phyloP scores from a whole-genome alignment of 2,797 vertebrate genomes.

The Nannoperca obscura region DNA sequence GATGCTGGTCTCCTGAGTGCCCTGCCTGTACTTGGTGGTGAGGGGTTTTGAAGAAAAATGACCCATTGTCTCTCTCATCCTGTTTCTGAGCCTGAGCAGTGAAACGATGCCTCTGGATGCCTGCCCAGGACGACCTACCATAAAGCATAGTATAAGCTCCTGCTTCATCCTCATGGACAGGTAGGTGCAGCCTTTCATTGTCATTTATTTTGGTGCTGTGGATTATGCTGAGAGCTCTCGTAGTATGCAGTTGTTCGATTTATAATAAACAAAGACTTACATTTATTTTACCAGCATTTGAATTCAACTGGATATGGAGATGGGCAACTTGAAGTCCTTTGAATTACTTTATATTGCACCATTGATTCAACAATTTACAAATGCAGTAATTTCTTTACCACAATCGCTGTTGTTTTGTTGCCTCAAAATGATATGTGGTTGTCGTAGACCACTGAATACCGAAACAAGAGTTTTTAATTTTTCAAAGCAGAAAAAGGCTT shows the following conservation, averaged over 20 bases:
- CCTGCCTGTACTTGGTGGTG: conserved; percentile 88
- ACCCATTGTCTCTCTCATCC: conserved; percentile 82
- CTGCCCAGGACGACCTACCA: conserved; percentile 59
- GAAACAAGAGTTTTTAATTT: background rate
- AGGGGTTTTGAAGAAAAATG: conserved; percentile 83
- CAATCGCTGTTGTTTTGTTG: background rate
- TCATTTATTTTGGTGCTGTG: conserved; percentile 4
- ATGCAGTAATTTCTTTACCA: background rate
- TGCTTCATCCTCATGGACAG: conserved; percentile 68
- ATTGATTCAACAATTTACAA: background rate
- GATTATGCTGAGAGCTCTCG: background rate
- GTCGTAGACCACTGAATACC: background rate
- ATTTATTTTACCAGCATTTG: background rate
- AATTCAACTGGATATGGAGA: background rate
- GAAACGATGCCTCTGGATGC: conserved; percentile 69
- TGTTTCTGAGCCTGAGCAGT: conserved; percentile 68
- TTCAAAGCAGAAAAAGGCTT: background rate
- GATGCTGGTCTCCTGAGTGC: conserved; percentile 75
- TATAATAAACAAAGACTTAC: background rate
- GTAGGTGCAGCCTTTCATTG: conserved; percentile 67
- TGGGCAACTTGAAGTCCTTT: background rate
- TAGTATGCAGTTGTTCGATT: background rate
- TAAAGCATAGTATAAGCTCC: conserved; percentile 42
- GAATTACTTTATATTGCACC: background rate
- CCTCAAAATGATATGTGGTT: background rate